Conservation (phyloP, 2,113 vertebrate species). For the Perognathus longimembris region DNA sequence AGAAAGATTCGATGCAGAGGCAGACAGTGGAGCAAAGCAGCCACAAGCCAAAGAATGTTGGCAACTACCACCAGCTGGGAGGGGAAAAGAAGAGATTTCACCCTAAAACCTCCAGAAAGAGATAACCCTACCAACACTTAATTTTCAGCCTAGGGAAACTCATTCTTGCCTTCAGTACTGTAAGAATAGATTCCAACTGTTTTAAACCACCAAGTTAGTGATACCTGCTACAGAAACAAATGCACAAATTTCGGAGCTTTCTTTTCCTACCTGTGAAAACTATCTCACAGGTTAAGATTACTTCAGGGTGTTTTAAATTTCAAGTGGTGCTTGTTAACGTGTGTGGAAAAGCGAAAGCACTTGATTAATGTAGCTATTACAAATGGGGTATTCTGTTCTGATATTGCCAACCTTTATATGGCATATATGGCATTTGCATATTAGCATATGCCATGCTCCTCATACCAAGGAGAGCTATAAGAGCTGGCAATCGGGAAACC, state of each 20-base stretch:
- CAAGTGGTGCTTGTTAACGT: neutral
- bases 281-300: neutral
- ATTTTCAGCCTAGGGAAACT: neutral
- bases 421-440: neutral
- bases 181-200: neutral
- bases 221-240: slow-evolving; percentile 30
- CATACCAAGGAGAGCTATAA: neutral
- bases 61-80: neutral
- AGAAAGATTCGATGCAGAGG: neutral
- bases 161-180: neutral
- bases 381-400: neutral
- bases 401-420: neutral
- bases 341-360: neutral
- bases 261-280: slow-evolving; percentile 15
- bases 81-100: neutral
- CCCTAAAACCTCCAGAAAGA: neutral
- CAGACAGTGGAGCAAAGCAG: neutral
- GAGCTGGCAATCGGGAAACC: neutral
- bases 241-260: neutral
- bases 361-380: neutral
- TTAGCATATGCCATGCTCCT: neutral
- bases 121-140: neutral
- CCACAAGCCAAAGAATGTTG: slow-evolving; percentile 4
- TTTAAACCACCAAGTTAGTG: slow-evolving; percentile 34
- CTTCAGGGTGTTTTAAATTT: neutral